Percentiles rank a stretch among this genome's conserved stretches.
Conservation (phyloP, 2,113 vertebrate species). For the Perca fluviatilis region DNA sequence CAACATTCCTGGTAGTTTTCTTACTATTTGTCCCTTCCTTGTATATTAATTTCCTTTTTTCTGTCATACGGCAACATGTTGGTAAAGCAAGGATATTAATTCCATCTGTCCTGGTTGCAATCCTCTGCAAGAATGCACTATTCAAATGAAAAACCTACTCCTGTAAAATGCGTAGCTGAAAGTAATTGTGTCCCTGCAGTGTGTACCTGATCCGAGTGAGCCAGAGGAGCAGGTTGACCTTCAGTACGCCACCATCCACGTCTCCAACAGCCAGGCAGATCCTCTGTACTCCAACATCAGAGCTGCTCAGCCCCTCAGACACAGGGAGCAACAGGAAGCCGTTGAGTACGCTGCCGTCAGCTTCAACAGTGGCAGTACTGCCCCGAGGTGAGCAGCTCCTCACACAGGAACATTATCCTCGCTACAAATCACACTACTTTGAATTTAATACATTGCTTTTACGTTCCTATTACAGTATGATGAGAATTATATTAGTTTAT, state of each 20-base stretch:
- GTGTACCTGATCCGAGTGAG: not conserved
- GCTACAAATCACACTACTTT: not conserved
- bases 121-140: too few relatives aligned
- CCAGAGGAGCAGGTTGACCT: constrained; percentile 4
- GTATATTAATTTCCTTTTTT: not conserved
- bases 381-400: not conserved
- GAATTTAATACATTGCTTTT: not conserved
- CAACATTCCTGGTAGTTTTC: not conserved
- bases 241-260: not conserved
- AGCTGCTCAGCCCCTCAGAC: not conserved
- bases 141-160: too few relatives aligned
- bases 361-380: not conserved
- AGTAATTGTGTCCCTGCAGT: not conserved
- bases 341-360: not conserved
- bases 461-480: not conserved
- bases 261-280: not conserved
- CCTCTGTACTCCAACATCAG: not conserved
- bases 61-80: not conserved
- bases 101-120: not conserved
- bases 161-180: not conserved
- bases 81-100: not conserved
- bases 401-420: not conserved
- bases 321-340: not conserved
- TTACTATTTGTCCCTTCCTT: not conserved
- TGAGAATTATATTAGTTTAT: not conserved